Percentiles rank a stretch among this genome's conserved stretches.
phyloP scores from a whole-genome alignment of 2,888 invertebrate genomes.

The Catocala fraxini region DNA sequence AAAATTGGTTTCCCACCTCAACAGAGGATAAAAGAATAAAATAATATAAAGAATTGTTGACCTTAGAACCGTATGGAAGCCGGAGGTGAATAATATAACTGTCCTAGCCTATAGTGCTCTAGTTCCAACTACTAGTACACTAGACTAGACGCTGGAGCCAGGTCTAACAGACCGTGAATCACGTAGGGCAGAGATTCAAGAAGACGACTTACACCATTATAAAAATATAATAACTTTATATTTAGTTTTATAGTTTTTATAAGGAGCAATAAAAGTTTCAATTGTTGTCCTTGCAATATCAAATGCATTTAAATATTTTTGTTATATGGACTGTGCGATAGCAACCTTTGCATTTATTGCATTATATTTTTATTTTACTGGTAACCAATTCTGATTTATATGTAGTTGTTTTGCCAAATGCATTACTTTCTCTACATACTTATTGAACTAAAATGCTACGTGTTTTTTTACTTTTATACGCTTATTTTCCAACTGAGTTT shows the following conservation, averaged over 20 bases:
- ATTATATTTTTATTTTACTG: conserved; percentile 6
- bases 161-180: not conserved
- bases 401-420: not conserved
- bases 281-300: conserved; percentile 10
- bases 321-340: conserved; percentile 1
- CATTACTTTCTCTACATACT: not conserved
- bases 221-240: not conserved
- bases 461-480: too few species aligned
- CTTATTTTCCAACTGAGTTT: too few species aligned
- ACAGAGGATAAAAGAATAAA: conserved; percentile 41
- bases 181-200: not conserved
- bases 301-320: conserved; percentile 11
- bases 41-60: conserved; percentile 23
- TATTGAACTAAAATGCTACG: not conserved
- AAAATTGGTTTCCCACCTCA: conserved; percentile 48
- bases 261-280: conserved; percentile 7
- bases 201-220: not conserved
- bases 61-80: not conserved
- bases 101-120: not conserved
- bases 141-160: not conserved
- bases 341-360: conserved; percentile 4
- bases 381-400: conserved; percentile 1
- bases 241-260: conserved; percentile 8
- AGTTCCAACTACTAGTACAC: not conserved
- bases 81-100: not conserved